Evolutionary conservation across 2,797 vertebrate genomes (phyloP), one percentile per base, ranked within the genome.

Genomic region (Paedocypris micromegethes): DNA sequence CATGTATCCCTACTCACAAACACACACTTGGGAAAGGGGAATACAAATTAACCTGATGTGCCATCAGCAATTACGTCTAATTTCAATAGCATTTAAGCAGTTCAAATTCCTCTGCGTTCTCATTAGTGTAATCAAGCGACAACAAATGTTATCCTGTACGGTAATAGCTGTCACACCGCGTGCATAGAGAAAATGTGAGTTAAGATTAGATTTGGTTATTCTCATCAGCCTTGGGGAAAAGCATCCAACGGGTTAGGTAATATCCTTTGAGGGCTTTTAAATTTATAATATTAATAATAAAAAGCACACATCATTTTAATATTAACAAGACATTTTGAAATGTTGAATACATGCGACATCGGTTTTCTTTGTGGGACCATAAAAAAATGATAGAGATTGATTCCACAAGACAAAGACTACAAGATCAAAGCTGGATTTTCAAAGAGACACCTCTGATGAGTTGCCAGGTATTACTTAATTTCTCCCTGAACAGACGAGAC

Each of bases 41-140:
- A 88, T 86, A 86, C 85, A 86, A 90, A 88, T 89, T 90, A 91
- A 90, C 88, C 88, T 86, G 85, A 86, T 86, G 85, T 87, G 87
- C 83, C 87, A 88, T 86, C 86, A 80, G 87, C 86, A 89, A 90
- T 90, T 89, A 91, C 81, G 87, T 79, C 87, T 89, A 88, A 90
- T 91, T 89, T 91, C 86, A 87, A 86, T 89, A 88, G 88, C 87
- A 85, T 87, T 74, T 88, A 83, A 85, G 87, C 86, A 87, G 88
- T 89, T 87, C 84, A 84, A 85, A 88, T 90, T 86, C 73, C 72
- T 78, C 83, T 81, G 84, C 82, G 80, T 84, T 83, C 82, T 85
- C 86, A 89, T 90, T 88, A 91, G 85, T 76, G 83, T 89, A 90
- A 90, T 90, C 88, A 90, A 89, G 88, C 85, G 72, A 87, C 86